These are phyloP conservation scores for Porites evermanni DNA, from an alignment of 92 coral and sea anemone species.

Conservation along the genomic window DNA sequence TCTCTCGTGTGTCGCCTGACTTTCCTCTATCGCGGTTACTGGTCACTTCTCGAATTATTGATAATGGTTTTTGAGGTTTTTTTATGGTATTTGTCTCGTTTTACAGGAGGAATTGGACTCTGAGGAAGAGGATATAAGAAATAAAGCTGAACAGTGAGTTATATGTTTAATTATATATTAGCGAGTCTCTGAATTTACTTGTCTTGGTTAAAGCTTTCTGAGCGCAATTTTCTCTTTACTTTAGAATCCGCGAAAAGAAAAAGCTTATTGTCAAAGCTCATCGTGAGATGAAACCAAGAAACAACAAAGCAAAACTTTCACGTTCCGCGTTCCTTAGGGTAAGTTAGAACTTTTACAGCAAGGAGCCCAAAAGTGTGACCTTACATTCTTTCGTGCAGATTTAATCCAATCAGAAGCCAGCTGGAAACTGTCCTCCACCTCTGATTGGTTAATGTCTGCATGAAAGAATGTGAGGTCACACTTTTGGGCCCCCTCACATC, in stretches of 20 bases:
- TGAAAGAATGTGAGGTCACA: no score
- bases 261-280: constrained; percentile 82
- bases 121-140: constrained; percentile 88
- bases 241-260: constrained; percentile 92
- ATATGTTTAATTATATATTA: neutral
- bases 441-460: no score
- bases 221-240: neutral
- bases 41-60: no score
- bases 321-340: constrained; percentile 81
- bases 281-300: constrained; percentile 83
- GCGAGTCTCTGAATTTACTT: neutral
- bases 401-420: no score
- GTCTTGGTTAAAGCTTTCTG: neutral
- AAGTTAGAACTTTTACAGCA: neutral
- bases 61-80: no score
- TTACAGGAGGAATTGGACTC: constrained; percentile 88
- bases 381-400: no score
- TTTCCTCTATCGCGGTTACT: no score
- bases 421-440: no score
- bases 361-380: no score
- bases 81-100: neutral
- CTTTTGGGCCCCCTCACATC: no score
- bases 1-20: no score
- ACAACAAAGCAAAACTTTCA: constrained; percentile 83
- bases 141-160: constrained; percentile 89